Percentiles rank a stretch among this genome's conserved stretches.
Evolutionary conservation across 2,113 vertebrate species (phyloP).

Genomic region (Holacanthus passer): DNA sequence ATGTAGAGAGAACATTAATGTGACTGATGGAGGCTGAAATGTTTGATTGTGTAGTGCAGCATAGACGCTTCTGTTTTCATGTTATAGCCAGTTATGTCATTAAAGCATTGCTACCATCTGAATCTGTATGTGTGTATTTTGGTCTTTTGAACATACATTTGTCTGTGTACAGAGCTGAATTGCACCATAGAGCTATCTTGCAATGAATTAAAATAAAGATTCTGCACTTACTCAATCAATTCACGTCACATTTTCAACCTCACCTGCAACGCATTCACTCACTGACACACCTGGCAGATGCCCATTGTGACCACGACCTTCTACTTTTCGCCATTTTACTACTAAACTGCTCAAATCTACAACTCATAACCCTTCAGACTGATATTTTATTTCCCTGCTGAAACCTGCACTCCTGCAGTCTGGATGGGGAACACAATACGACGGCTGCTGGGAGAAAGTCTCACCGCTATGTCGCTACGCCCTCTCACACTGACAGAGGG

Average conservation of each 20-base stretch:
- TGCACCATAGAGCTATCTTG: not conserved
- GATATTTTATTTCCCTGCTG: slow-evolving; percentile 45
- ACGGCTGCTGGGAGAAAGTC: slow-evolving; percentile 57
- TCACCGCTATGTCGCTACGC: slow-evolving; percentile 44
- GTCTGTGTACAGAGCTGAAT: not conserved
- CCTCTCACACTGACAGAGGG: slow-evolving; percentile 62
- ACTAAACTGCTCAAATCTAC: slow-evolving; percentile 17
- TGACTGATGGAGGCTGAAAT: not conserved
- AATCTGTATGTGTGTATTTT: not conserved
- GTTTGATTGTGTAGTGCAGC: not conserved
- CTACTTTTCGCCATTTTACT: slow-evolving; percentile 17
- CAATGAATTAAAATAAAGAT: too few species aligned
- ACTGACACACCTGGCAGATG: slow-evolving; percentile 24
- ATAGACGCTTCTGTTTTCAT: not conserved
- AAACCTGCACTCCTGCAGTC: slow-evolving; percentile 36
- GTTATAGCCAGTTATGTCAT: not conserved
- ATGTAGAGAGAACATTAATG: not conserved
- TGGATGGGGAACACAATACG: slow-evolving; percentile 36
- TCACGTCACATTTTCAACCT: not conserved
- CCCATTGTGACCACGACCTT: not conserved
- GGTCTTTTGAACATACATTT: not conserved
- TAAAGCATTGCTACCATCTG: not conserved
- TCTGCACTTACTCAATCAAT: not conserved
- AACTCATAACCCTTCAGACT: slow-evolving; percentile 26
- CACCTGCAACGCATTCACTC: slow-evolving; percentile 24